These are phyloP conservation scores for Nothobranchius furzeri DNA, from an alignment of 2,113 vertebrate species.

Conservation along the genomic window DNA sequence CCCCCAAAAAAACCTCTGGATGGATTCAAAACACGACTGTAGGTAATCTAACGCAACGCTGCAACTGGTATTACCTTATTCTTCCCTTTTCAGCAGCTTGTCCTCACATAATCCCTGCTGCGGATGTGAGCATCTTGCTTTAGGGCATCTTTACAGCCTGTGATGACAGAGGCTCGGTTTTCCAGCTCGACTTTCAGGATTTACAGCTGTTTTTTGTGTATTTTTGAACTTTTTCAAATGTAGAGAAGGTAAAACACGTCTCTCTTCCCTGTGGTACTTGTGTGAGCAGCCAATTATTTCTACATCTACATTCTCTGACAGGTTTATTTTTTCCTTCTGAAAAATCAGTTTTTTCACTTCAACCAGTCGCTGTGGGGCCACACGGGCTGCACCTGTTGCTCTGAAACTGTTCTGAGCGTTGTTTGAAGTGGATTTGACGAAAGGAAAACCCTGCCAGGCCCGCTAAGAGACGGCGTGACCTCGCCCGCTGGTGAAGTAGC, in stretches of 20 bases:
- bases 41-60: slow-evolving; percentile 4
- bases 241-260: too few species aligned
- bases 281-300: slow-evolving; percentile 11
- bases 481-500: slow-evolving; percentile 36
- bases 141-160: slow-evolving; percentile 9
- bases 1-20: not conserved
- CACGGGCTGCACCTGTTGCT: slow-evolving; percentile 54
- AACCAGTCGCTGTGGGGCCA: slow-evolving; percentile 19
- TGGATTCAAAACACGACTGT: slow-evolving; percentile 5
- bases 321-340: too few species aligned
- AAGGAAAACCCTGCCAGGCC: slow-evolving; percentile 42
- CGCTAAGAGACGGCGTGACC: slow-evolving; percentile 42
- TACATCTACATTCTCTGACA: not conserved
- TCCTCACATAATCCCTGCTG: not conserved
- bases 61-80: not conserved
- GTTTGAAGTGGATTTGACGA: slow-evolving; percentile 49
- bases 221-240: too few species aligned
- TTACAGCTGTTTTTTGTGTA: too few species aligned
- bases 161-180: too few species aligned
- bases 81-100: slow-evolving; percentile 11
- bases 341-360: not conserved
- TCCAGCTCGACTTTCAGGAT: too few species aligned
- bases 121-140: slow-evolving; percentile 12
- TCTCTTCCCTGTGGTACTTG: too few species aligned
- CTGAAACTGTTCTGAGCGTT: slow-evolving; percentile 42